Conservation (phyloP, 1,140 invertebrate species). For the Papilio xuthus region DNA sequence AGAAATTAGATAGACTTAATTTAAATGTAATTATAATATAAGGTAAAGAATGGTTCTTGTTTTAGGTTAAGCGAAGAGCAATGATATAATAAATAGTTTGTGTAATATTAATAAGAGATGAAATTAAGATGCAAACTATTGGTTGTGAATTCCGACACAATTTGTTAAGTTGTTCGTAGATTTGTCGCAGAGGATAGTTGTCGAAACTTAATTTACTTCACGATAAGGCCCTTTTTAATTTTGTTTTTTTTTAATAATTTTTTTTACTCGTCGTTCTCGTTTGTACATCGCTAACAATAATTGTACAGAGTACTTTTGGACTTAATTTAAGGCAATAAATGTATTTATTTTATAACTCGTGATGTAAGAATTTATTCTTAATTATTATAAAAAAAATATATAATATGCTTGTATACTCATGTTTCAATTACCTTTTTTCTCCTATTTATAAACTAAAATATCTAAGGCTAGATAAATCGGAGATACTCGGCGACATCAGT, state of each 20-base stretch:
- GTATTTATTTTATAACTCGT: constrained; percentile 82
- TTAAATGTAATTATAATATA: constrained; percentile 80
- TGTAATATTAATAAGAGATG: constrained; percentile 79
- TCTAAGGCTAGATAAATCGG: no score
- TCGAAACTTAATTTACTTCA: constrained; percentile 73
- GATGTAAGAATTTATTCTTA: constrained; percentile 82
- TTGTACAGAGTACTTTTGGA: constrained; percentile 81
- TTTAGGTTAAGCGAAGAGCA: constrained; percentile 80
- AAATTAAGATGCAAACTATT: constrained; percentile 82
- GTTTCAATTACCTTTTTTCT: constrained; percentile 62
- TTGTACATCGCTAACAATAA: constrained; percentile 82
- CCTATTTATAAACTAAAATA: no score
- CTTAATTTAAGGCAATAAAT: constrained; percentile 82
- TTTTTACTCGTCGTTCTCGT: constrained; percentile 79
- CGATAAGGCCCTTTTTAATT: constrained; percentile 73
- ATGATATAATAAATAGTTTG: constrained; percentile 80
- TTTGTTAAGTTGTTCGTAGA: constrained; percentile 80
- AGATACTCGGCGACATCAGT: no score
- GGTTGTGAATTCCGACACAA: constrained; percentile 81
- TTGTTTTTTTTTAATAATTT: constrained; percentile 70
- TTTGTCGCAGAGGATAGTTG: constrained; percentile 68
- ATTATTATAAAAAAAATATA: constrained; percentile 81
- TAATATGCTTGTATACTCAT: constrained; percentile 79
- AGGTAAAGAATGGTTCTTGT: constrained; percentile 81
- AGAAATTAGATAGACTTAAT: constrained; percentile 80